Evolutionary conservation across 2,113 vertebrate species (phyloP).

Genomic region (Istiophorus platypterus): DNA sequence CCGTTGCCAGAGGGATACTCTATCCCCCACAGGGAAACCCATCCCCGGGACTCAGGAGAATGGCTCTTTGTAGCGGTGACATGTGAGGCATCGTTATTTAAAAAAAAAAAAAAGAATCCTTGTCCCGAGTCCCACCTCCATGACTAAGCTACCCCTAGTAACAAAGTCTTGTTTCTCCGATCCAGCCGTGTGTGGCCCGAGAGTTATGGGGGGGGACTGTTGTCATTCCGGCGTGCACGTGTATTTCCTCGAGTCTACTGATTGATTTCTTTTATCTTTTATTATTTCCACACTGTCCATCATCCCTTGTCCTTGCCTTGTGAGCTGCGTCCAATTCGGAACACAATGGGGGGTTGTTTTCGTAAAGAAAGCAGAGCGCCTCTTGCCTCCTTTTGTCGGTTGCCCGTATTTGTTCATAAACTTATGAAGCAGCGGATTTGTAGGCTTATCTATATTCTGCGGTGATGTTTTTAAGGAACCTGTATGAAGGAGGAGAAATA

Average conservation of each 20-base stretch:
- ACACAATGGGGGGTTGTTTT: constrained; percentile 34
- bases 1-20: constrained; percentile 63
- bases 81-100: constrained; percentile 64
- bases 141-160: background rate
- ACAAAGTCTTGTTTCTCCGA: constrained; percentile 11
- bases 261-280: too few relatives aligned
- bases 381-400: constrained; percentile 42
- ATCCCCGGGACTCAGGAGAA: constrained; percentile 70
- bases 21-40: constrained; percentile 76
- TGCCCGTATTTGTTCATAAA: constrained; percentile 34
- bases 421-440: constrained; percentile 1
- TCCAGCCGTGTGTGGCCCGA: constrained; percentile 7
- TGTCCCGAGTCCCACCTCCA: constrained; percentile 39
- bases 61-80: constrained; percentile 71
- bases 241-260: constrained; percentile 6
- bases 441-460: background rate
- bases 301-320: constrained; percentile 11
- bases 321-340: constrained; percentile 50
- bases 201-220: background rate
- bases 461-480: constrained; percentile 17
- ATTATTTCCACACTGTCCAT: constrained; percentile 23
- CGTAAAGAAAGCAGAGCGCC: constrained; percentile 55
- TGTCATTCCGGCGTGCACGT: background rate
- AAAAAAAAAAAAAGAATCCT: constrained; percentile 61
- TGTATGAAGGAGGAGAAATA: background rate